Conservation (phyloP, 2,113 vertebrate species). For the Jacana jacana region DNA sequence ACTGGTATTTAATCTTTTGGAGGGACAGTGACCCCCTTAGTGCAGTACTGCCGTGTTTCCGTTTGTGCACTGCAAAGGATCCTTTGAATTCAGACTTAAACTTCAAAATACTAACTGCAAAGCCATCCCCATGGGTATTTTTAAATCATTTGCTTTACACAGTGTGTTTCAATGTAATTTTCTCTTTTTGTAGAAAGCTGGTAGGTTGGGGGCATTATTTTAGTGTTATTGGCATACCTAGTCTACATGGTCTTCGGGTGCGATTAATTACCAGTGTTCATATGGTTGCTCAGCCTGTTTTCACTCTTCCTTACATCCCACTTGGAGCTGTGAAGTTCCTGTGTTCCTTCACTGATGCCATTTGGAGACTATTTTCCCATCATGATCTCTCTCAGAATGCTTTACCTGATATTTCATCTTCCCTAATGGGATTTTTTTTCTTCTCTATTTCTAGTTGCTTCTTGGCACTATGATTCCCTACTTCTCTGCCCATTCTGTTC, state of each 20-base stretch:
- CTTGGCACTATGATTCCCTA: not conserved
- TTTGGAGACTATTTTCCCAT: not conserved
- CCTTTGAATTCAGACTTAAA: not conserved
- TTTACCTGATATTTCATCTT: not conserved
- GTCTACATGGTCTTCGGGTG: not conserved
- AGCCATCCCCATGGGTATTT: not conserved
- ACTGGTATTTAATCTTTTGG: not conserved
- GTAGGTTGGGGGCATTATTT: not conserved
- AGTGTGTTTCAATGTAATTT: not conserved
- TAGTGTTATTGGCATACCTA: not conserved
- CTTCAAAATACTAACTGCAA: not conserved
- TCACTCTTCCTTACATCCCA: not conserved
- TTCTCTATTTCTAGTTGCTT: not conserved
- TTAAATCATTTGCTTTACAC: no score
- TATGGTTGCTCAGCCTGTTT: not conserved
- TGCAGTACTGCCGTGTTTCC: not conserved
- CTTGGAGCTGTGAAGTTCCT: not conserved
- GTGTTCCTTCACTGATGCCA: not conserved
- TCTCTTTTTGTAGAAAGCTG: not conserved
- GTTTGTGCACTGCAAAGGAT: not conserved
- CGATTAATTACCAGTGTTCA: not conserved
- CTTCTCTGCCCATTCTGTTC: not conserved
- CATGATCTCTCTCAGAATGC: not conserved
- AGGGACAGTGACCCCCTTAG: not conserved
- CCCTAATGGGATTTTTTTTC: not conserved